phyloP scores from a whole-genome alignment of 2,797 vertebrate genomes.

The Ptychobarbus kaznakovi region DNA sequence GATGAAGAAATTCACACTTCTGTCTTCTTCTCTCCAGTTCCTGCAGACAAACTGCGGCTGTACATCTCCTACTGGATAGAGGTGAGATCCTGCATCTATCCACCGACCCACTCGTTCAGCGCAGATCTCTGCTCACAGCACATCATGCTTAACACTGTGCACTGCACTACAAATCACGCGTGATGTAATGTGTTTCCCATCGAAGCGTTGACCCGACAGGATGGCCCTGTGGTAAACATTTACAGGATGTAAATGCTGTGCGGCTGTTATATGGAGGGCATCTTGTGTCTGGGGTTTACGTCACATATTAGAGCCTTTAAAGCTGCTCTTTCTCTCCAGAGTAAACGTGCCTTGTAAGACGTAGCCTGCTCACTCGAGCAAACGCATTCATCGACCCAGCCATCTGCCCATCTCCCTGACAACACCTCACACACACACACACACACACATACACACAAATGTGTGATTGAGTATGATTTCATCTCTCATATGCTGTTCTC shows the following conservation, averaged over 20 bases:
- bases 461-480: conserved; percentile 31
- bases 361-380: conserved; percentile 53
- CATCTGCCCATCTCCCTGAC: conserved; percentile 63
- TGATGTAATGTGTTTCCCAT: neutral
- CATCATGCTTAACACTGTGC: neutral
- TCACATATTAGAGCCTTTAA: conserved; percentile 46
- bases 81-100: conserved; percentile 72
- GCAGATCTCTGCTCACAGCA: conserved; percentile 4
- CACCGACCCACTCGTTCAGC: conserved; percentile 25
- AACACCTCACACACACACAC: conserved; percentile 54
- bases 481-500: conserved; percentile 16
- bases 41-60: conserved; percentile 82
- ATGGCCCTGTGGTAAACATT: conserved; percentile 38
- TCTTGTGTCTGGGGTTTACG: conserved; percentile 29
- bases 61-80: conserved; percentile 84
- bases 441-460: conserved; percentile 30
- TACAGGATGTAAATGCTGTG: conserved; percentile 31
- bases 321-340: conserved; percentile 47
- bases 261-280: conserved; percentile 13
- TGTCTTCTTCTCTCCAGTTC: conserved; percentile 66
- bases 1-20: conserved; percentile 49
- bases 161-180: neutral
- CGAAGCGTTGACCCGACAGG: conserved; percentile 4
- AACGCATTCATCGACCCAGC: conserved; percentile 59
- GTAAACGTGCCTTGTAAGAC: conserved; percentile 58